Evolutionary conservation across 2,113 vertebrate genomes (phyloP), one percentile per base, ranked within the genome.

Genomic region (Ageneiosus marmoratus): DNA sequence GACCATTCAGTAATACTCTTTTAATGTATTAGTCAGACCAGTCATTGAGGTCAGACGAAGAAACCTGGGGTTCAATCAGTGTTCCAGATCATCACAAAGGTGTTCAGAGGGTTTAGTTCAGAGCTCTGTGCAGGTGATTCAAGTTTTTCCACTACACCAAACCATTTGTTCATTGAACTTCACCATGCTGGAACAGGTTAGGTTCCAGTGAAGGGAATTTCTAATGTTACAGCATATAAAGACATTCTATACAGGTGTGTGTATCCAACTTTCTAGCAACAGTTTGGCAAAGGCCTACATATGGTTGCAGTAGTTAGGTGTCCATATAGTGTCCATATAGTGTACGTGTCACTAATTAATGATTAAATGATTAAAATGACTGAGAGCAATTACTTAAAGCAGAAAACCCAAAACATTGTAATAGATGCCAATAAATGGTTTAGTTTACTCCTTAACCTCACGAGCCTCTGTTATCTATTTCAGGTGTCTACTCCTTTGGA

Each of bases 401-500:
- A 44, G 37, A 41, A 69, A 69, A 41, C 9, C 18, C 8, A 44
- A 70, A 70, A 70, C 10, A 67, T 2, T 10, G 32, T 67, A 67
- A 37, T 11, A 37, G 67, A 32, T 37, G 7, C 16, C 2, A 37
- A 67, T 34, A 67, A 67, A 65, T 44, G 10, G 67, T 67, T 20
- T 3, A 37, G 2, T 44, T 70, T 12, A 69, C 37, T 20, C 16
- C 50, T 37, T 55, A 37, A 34, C 0, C 29, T 24, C 18, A 74
- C 9, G 15, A 15, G 16, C 1, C 15, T 55, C 84, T 92, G 86
- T 85, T 86, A 88, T 87, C 84, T 87, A 29, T 53, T n/a, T 9
- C 84, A 98, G 97, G 96, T 1, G 96, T 97, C 56, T 97, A 96
- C 89, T 95, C 96, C 44, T 98, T 98, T 0, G 97, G 96, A 77